Base-by-base conservation (phyloP, 1,140 invertebrate species). In the Drosophila santomea region DNA sequence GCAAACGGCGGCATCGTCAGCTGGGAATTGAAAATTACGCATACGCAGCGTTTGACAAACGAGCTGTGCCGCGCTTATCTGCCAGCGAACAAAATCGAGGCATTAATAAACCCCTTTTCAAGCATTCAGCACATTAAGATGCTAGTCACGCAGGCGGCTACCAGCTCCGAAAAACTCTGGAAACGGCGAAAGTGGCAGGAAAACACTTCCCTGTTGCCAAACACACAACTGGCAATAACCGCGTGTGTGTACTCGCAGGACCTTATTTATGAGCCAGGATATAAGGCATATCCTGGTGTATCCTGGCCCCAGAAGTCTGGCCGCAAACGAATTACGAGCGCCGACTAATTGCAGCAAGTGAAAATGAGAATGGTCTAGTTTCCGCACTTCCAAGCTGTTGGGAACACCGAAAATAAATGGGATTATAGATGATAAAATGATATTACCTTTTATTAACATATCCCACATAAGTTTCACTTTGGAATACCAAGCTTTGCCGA, bases 341-440 rank as follows among this genome's bases (percentile, higher is more conserved):
- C 76, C 76, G 72, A 89, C 83, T 88, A 88, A 88, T 88, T 88
- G 84, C 84, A 76, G 72, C 44, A 63, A 89, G 84, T 78, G 89
- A 83, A 88, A 88, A 88, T 84, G 84, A 88, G 89, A 88, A 89
- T 59, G 74, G 73, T 88, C 80, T 83, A 84, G 63, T 17, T 54
- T 41, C 39, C 51, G 47, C 51, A 41, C 17, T 68, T 39, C 50
- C 41, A 51, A 76, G 76, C 76, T 78, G 82, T 74, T 86, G 76
- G 62, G 68, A 71, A 23, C 67, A 61, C 75, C 52, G 38, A 12
- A 60, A 61, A 59, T 43, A 38, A 41, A 20, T 20, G 47, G 25
- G 41, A 12, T 23, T 4, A 3, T 2, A 14, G 3, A 2, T 5
- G 2, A 5, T 25, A 4, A 17, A 15, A 23, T 17, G 4, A 23